Evolutionary conservation across 2,113 vertebrate genomes (phyloP), one percentile per base, ranked within the genome.

Genomic region (Glaucidium brasilianum): DNA sequence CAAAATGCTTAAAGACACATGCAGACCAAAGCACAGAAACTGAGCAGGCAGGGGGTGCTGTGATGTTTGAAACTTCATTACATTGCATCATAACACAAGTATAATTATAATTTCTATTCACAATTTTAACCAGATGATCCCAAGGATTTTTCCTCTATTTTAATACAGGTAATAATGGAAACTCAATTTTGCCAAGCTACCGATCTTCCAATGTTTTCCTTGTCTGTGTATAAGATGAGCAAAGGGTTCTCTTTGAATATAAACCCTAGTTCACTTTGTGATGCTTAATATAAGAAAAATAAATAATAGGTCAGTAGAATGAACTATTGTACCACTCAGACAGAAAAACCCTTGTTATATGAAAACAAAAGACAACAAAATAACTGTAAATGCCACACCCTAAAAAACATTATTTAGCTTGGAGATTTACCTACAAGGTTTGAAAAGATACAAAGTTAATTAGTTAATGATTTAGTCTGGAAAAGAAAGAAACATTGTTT

Each of bases 401-500:
- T 58, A 74, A 92, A 79, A 79, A 47, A 35, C 56, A 81, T 53
- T 91, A 88, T 71, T 85, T 84, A 72, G 35, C 58, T 60, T 83
- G 71, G 34, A 92, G 63, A 82, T 85, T 58, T 22, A 82, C 43
- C 62, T 72, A 74, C 30, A 78, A 43, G 15, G 34, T 45, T 88
- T 93, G 62, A 67, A 85, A 88, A 56, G 75, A 91, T 88, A 87
- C 45, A 34, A 85, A 86, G 76, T 92, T 37, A 87, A 91, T 67
- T 52, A 85, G 50, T 64, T 82, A 87, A 88, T 85, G 77, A 72
- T 79, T 90, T 73, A 85, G 41, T 76, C 35, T 62, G 60, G 56
- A 79, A 68, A 82, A 88, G 45, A 96, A 94, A 82, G 62, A 41
- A 43, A 80, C 80, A 83, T 76, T 95, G 79, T 90, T 80, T 55